phyloP scores from a whole-genome alignment of 2,113 vertebrate species.

The Gasterosteus nipponicus region DNA sequence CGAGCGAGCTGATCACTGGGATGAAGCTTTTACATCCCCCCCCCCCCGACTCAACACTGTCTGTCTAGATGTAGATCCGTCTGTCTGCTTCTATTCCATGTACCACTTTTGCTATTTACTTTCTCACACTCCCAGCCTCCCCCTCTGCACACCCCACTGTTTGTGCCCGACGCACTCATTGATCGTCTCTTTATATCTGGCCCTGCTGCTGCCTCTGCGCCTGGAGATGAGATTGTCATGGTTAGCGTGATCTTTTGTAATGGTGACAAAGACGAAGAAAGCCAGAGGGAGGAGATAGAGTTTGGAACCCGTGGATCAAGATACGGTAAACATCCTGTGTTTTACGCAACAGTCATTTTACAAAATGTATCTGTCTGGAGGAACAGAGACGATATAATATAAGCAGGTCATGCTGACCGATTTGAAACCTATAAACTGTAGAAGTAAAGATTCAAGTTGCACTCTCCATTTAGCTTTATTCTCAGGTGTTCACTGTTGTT shows the following conservation, averaged over 20 bases:
- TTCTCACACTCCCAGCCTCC: conserved; percentile 66
- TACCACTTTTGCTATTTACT: conserved; percentile 70
- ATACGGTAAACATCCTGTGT: conserved; percentile 51
- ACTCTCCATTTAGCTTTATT: neutral
- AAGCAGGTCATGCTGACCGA: neutral
- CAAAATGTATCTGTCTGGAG: conserved; percentile 5
- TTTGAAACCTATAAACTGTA: conserved; percentile 18
- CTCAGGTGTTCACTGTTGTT: neutral
- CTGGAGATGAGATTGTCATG: conserved; percentile 75
- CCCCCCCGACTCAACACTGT: conserved; percentile 18
- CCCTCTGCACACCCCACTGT: conserved; percentile 54
- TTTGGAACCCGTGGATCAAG: conserved; percentile 30
- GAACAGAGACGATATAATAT: neutral
- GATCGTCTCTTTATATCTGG: conserved; percentile 62
- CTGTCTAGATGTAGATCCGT: conserved; percentile 46
- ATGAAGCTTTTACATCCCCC: conserved; percentile 34
- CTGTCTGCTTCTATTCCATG: conserved; percentile 27
- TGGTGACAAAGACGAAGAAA: conserved; percentile 60
- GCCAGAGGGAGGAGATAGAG: conserved; percentile 43
- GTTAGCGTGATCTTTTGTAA: conserved; percentile 69
- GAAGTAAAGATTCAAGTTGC: conserved; percentile 5
- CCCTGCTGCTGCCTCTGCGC: conserved; percentile 44
- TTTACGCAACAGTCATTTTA: conserved; percentile 28
- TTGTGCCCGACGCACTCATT: conserved; percentile 54
- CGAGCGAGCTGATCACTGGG: conserved; percentile 12